These are phyloP conservation scores for Eidolon dupreanum DNA, from an alignment of 2,797 vertebrate genomes.

Conservation along the genomic window DNA sequence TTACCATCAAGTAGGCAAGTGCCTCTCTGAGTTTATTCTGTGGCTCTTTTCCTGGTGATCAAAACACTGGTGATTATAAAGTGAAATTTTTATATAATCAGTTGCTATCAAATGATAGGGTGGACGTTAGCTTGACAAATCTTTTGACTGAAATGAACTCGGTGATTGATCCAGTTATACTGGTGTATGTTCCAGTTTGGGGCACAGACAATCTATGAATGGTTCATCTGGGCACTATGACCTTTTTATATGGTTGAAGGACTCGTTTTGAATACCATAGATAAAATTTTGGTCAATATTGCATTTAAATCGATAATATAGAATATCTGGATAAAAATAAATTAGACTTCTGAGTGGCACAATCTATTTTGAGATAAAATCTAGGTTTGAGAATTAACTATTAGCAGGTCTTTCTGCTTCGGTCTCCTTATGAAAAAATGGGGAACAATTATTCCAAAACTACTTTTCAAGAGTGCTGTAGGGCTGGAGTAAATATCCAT, in stretches of 20 bases:
- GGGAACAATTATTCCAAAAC: not conserved
- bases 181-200: not conserved
- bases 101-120: not conserved
- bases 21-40: not conserved
- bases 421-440: not conserved
- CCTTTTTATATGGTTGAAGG: not conserved
- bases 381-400: not conserved
- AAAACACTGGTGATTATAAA: not conserved
- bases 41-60: not conserved
- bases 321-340: not conserved
- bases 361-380: not conserved
- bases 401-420: not conserved
- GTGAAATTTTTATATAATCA: not conserved
- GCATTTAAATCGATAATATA: constrained; percentile 7
- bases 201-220: not conserved
- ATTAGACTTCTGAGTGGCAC: not conserved
- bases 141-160: constrained; percentile 44
- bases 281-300: not conserved
- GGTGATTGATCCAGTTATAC: not conserved
- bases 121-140: not conserved
- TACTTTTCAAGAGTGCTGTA: not conserved
- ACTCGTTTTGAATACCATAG: not conserved
- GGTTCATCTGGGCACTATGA: not conserved
- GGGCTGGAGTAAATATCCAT: not conserved
- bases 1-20: not conserved